Evolutionary conservation across 2,888 invertebrate species (phyloP), one percentile per base, ranked within the genome.

Genomic region (Tetheella fluctuosa): DNA sequence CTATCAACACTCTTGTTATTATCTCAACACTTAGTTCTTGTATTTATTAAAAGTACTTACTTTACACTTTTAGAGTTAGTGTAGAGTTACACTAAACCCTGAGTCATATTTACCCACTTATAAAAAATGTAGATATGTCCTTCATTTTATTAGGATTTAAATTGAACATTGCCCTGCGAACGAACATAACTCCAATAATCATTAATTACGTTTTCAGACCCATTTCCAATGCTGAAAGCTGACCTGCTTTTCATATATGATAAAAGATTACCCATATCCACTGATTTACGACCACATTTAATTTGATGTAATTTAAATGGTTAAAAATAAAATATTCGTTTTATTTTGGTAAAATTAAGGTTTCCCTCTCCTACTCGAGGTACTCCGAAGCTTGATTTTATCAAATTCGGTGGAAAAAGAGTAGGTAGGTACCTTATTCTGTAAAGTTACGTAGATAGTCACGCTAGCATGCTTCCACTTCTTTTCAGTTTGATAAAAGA

Each of bases 151-250:
- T 62, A 62, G 12, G 42, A 54, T n/a, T 62, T 17, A 60, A 67
- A 71, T 73, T 71, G 65, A 69, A 76, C 66, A 66, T 61, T 58
- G 59, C 62, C 65, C 60, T 53, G 54, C 57, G 70, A 60, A 71
- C 79, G 80, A 77, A 55, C 78, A 39, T 39, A 39, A 75, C 75
- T 73, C 71, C 76, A 80, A 82, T 80, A 75, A 74, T 71, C 78
- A 78, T 83, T 83, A 84, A 85, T 84, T 81, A 79, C 73, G 57
- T 67, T 77, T 79, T 70, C 73, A 74, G 60, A 42, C 71, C 70
- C 69, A 68, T 68, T 70, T 76, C 72, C 73, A 70, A 52, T 62
- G 70, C 65, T 69, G 69, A 71, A 74, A 73, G 68, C 65, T 64
- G 67, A 65, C 58, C 71, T 13, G 34, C 34, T 34, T 34, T 34